Evolutionary conservation across 2,888 invertebrate genomes (phyloP).

Genomic region (Ceriagrion tenellum): DNA sequence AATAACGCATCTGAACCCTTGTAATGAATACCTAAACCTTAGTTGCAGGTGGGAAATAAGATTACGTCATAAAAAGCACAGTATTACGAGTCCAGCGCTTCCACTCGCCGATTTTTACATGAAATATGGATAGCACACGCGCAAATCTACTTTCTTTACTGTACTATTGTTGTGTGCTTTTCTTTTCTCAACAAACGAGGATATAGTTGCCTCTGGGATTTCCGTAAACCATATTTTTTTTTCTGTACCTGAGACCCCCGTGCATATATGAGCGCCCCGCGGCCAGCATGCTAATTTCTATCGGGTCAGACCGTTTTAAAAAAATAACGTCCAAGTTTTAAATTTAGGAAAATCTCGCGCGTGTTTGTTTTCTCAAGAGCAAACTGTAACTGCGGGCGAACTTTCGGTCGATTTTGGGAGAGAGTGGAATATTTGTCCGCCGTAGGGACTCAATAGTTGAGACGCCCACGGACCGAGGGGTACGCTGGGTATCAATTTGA

Average conservation of each 20-base stretch:
- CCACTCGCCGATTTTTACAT: not conserved
- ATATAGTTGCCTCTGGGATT: not conserved
- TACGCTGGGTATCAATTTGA: not conserved
- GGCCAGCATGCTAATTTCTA: not conserved
- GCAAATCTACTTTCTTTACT: not conserved
- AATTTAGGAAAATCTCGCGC: not conserved
- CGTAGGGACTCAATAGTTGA: not conserved
- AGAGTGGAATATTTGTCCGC: not conserved
- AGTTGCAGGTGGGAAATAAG: no score
- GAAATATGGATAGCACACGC: not conserved
- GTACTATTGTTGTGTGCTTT: not conserved
- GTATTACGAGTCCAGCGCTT: no score
- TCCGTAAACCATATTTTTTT: not conserved
- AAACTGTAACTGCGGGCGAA: not conserved
- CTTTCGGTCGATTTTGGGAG: not conserved
- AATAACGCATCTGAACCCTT: no score
- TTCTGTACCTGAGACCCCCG: not conserved
- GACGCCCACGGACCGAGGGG: not conserved
- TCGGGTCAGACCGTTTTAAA: not conserved
- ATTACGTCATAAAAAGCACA: no score
- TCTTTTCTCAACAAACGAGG: not conserved
- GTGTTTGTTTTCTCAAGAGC: not conserved
- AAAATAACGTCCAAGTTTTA: not conserved
- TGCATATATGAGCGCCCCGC: not conserved
- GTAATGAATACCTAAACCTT: no score